Conservation (phyloP, 2,888 invertebrate genomes). For the Tortricodes alternella region DNA sequence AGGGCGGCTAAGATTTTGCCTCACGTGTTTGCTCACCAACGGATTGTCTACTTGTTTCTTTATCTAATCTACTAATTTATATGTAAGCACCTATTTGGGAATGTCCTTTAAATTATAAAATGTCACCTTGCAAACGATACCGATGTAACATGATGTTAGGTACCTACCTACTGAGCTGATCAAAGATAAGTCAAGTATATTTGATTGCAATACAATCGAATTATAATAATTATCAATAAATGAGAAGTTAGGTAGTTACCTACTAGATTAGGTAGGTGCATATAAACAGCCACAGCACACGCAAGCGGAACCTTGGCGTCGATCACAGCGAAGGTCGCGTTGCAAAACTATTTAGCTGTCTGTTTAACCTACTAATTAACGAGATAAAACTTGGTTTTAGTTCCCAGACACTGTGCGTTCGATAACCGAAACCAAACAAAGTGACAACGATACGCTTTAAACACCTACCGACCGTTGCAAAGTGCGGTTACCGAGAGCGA, state of each 20-base stretch:
- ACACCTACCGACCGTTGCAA: too few species aligned
- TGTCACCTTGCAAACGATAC: constrained; percentile 13
- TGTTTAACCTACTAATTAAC: constrained; percentile 5
- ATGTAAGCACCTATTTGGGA: constrained; percentile 9
- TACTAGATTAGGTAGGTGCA: neutral
- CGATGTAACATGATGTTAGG: too few species aligned
- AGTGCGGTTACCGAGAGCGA: neutral
- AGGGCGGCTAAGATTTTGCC: too few species aligned
- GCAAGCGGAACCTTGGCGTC: neutral
- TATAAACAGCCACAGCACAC: neutral
- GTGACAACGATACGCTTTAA: neutral
- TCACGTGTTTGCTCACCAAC: constrained; percentile 9
- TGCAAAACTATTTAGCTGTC: constrained; percentile 1
- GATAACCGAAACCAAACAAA: neutral
- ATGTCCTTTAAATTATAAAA: constrained; percentile 18
- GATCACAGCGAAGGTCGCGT: constrained; percentile 6
- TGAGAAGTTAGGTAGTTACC: neutral
- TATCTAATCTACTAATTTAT: constrained; percentile 22
- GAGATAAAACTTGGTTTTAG: neutral
- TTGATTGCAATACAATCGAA: too few species aligned
- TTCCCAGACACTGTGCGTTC: neutral
- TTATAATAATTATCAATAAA: too few species aligned
- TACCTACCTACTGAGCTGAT: neutral
- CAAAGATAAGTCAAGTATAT: neutral
- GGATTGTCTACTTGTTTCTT: constrained; percentile 7